These are phyloP conservation scores for Brienomyrus brachyistius DNA, from an alignment of 2,113 vertebrate species.

Conservation along the genomic window DNA sequence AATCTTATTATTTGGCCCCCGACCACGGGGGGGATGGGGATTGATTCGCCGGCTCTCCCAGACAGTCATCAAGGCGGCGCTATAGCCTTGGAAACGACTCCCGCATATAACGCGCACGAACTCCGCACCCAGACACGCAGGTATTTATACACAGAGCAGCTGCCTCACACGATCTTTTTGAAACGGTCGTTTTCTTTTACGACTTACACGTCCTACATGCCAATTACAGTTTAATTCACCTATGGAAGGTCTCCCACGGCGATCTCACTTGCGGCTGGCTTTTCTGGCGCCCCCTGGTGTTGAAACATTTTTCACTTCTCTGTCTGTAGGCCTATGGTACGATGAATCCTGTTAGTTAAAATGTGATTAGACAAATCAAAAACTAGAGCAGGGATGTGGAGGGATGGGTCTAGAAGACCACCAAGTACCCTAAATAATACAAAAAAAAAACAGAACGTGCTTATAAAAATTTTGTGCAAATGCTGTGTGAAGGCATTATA, in stretches of 20 bases:
- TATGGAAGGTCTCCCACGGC: neutral
- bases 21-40: conserved; percentile 35
- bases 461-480: conserved; percentile 5
- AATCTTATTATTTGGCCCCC: conserved; percentile 30
- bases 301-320: neutral
- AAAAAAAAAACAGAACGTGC: neutral
- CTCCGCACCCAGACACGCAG: conserved; percentile 18
- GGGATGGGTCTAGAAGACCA: neutral
- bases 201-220: neutral
- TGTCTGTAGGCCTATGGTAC: neutral
- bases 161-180: neutral
- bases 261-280: neutral
- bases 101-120: neutral
- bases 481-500: neutral
- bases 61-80: conserved; percentile 48
- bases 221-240: neutral
- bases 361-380: neutral
- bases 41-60: conserved; percentile 35
- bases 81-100: conserved; percentile 53
- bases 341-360: neutral
- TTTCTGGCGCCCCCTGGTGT: conserved; percentile 15
- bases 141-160: neutral
- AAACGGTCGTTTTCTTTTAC: neutral
- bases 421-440: neutral
- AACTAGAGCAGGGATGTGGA: neutral